Base-by-base conservation (phyloP, 2,888 invertebrate genomes). In the Netelia fuscicornis region DNA sequence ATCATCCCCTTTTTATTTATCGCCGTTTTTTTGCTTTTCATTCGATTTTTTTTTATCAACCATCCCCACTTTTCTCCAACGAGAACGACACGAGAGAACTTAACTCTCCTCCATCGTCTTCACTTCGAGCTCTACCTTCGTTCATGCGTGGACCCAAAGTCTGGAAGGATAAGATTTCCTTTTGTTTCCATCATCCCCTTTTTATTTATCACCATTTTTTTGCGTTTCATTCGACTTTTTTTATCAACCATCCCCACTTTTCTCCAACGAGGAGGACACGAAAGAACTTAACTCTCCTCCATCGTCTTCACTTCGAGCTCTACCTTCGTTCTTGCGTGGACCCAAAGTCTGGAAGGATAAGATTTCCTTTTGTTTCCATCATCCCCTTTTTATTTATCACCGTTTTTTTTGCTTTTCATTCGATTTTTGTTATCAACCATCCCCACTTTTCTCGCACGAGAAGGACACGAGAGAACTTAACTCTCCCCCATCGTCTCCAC, bases 261-360 rank as follows among this genome's bases (percentile, higher is more conserved):
- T 17, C 17, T 17, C 17, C 0, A 0, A 17, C 17, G 17, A 17
- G 17, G 0, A 17, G 17, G 17, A 17, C 17, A 17, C 17, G 54
- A 62, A 11, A n/a, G 23, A 60, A 80, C 76, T 84, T 42, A 17
- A 37, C 71, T 62, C 74, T 13, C 83, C 54, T 71, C 67, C 78
- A 23, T 64, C 58, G 65, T 13, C 44, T 54, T 23, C n/a, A 13
- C 17, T 30, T 17, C 20, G 56, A 48, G n/a, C 48, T 23, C 64
- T 62, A 37, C n/a, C 23, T 54, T 71, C 54, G 10, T 25, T 23
- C 52, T 11, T n/a, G 1, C 23, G 9, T 25, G 13, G 60, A 25
- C 8, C 9, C 48, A 60, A 71, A 20, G 11, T 42, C 58, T 37
- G 5, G n/a, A 48, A 13, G 13, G 48, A 48, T 2, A 11, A 48